phyloP scores from a whole-genome alignment of 2,888 invertebrate species.

The Carterocephalus palaemon region DNA sequence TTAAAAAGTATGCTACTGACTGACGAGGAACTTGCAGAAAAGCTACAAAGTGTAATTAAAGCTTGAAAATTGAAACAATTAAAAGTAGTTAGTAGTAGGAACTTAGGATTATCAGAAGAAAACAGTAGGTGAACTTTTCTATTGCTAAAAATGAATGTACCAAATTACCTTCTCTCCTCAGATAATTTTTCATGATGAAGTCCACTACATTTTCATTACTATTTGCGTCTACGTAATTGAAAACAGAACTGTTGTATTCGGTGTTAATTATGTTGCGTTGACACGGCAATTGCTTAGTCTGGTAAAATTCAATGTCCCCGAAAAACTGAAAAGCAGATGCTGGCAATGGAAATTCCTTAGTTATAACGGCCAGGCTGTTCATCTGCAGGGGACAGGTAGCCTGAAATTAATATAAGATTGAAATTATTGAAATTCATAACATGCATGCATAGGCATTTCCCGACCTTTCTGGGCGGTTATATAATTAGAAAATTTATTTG shows the following conservation, averaged over 20 bases:
- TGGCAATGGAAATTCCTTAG: conserved; percentile 57
- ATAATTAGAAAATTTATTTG: too few species aligned
- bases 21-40: too few species aligned
- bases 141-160: conserved; percentile 1
- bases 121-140: too few species aligned
- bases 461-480: too few species aligned
- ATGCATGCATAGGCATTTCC: too few species aligned
- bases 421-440: not conserved
- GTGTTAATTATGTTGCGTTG: conserved; percentile 67
- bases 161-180: conserved; percentile 79
- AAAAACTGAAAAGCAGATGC: conserved; percentile 58
- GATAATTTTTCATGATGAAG: conserved; percentile 77
- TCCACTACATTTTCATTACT: conserved; percentile 68
- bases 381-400: conserved; percentile 75
- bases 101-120: too few species aligned
- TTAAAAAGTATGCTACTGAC: too few species aligned
- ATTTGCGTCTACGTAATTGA: conserved; percentile 51
- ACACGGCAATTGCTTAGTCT: conserved; percentile 71
- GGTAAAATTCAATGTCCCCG: conserved; percentile 70
- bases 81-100: too few species aligned
- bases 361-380: conserved; percentile 72
- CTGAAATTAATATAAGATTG: conserved; percentile 43
- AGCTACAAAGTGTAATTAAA: too few species aligned
- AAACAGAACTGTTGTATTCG: conserved; percentile 77
- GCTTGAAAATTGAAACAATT: too few species aligned